A percentile compares a stretch with the other conserved stretches of the same genome.
Conservation (phyloP, 2,888 invertebrate genomes). For the Troides oblongomaculatus region DNA sequence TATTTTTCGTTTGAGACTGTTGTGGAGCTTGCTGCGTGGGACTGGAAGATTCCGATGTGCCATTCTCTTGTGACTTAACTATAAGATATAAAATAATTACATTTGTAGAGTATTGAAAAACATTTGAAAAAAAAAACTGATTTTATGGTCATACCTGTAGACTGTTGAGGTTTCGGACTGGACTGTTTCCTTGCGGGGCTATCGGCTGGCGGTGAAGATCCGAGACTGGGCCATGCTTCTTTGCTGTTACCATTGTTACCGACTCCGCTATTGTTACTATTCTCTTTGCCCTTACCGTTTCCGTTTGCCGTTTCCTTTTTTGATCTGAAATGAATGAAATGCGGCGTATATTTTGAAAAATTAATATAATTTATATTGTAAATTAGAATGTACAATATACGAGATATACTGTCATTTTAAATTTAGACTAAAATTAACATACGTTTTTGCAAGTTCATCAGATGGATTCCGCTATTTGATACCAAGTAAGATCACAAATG, state of each 20-base stretch:
- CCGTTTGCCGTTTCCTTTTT: slow-evolving; percentile 61
- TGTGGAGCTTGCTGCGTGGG: slow-evolving; percentile 56
- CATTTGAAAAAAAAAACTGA: background rate
- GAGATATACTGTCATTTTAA: background rate
- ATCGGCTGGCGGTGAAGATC: slow-evolving; percentile 76
- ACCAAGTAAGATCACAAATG: no score
- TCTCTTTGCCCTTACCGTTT: slow-evolving; percentile 38
- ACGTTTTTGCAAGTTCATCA: background rate
- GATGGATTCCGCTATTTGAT: no score
- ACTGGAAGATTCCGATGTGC: slow-evolving; percentile 76
- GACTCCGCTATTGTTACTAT: slow-evolving; percentile 42
- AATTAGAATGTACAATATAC: background rate
- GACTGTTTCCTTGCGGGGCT: slow-evolving; percentile 63
- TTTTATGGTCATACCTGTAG: slow-evolving; percentile 44
- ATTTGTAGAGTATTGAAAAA: slow-evolving; percentile 1
- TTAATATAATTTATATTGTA: background rate
- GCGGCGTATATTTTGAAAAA: slow-evolving; percentile 1
- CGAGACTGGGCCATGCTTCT: slow-evolving; percentile 88
- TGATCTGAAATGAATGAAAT: slow-evolving; percentile 53
- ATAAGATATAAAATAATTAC: slow-evolving; percentile 35
- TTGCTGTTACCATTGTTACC: slow-evolving; percentile 72
- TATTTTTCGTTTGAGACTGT: slow-evolving; percentile 73
- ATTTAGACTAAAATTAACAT: background rate
- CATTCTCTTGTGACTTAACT: slow-evolving; percentile 77
- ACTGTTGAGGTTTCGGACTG: slow-evolving; percentile 65